Percentiles rank a stretch among this genome's conserved stretches.
Evolutionary conservation across 2,113 vertebrate genomes (phyloP).

Genomic region (Antennarius striatus): DNA sequence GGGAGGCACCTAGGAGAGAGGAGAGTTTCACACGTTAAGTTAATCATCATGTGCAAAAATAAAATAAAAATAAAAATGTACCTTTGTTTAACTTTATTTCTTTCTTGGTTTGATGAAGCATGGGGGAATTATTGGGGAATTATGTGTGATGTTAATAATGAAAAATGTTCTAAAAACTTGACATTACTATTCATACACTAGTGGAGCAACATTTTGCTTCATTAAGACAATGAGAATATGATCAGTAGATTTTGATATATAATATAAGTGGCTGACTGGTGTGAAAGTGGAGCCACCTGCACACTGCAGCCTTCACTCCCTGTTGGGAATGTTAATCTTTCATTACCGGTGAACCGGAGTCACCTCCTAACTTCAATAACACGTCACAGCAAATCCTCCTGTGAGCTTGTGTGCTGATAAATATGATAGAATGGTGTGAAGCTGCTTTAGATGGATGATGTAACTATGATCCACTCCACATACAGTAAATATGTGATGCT

Average conservation of each 20-base stretch:
- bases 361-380: background rate
- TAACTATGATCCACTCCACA: background rate
- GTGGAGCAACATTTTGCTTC: no score
- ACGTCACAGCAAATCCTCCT: no score
- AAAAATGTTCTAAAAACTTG: no score
- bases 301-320: background rate
- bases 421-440: no score
- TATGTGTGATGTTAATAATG: no score
- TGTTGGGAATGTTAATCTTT: background rate
- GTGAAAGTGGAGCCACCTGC: background rate
- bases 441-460: background rate
- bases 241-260: no score
- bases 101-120: background rate
- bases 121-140: background rate
- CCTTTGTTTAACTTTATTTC: background rate
- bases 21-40: slow-evolving; percentile 18
- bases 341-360: background rate
- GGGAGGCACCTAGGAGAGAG: slow-evolving; percentile 85
- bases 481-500: slow-evolving; percentile 5
- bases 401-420: no score
- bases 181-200: no score
- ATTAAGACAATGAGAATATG: no score
- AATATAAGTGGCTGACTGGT: background rate
- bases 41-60: background rate
- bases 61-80: background rate